Conservation (phyloP, 2,113 vertebrate species). For the Empidonax traillii region DNA sequence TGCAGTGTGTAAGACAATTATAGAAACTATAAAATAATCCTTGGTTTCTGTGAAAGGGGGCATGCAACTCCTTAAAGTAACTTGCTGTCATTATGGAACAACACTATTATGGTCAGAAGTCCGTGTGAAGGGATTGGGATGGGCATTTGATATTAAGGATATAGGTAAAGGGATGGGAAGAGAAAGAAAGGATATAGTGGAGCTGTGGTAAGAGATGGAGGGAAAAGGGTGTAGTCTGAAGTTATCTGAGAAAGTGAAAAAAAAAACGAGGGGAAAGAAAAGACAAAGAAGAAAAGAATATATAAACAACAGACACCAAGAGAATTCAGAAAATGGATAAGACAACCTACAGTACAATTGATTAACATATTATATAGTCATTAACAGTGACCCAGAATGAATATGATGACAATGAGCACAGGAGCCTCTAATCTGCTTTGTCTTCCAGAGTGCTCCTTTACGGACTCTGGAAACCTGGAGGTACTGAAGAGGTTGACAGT, state of each 20-base stretch:
- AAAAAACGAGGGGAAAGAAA: not conserved
- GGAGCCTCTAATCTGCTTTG: not conserved
- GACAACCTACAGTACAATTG: not conserved
- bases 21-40: not conserved
- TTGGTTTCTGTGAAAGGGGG: not conserved
- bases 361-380: not conserved
- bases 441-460: not conserved
- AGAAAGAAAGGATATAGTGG: not conserved
- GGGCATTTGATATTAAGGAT: not conserved
- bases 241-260: not conserved
- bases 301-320: not conserved
- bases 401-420: not conserved
- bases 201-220: not conserved
- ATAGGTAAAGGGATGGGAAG: not conserved
- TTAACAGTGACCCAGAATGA: not conserved
- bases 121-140: not conserved
- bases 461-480: fast-evolving
- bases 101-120: not conserved
- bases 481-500: not conserved
- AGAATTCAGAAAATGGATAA: not conserved
- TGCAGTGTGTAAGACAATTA: not conserved
- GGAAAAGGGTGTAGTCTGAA: not conserved
- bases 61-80: not conserved
- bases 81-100: not conserved
- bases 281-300: not conserved